Percentiles rank a stretch among this genome's conserved stretches.
These are phyloP conservation scores for Panurus biarmicus DNA, from an alignment of 2,113 vertebrate genomes.

Conservation along the genomic window DNA sequence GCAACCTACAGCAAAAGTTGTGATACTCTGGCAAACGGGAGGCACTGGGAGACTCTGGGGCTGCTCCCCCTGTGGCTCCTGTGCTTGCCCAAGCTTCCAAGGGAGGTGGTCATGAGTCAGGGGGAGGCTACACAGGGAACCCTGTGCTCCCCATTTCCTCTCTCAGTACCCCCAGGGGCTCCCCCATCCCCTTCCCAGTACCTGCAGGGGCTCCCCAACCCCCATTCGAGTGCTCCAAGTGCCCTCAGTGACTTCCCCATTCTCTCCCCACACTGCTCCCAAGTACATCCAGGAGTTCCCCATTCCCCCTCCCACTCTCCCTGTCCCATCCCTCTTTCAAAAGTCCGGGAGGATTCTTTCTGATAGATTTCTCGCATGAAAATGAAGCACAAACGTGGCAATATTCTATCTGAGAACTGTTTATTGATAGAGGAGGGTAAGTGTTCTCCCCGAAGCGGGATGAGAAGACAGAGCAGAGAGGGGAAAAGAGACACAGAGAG, in stretches of 20 bases:
- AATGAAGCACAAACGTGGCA: neutral
- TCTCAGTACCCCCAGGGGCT: neutral
- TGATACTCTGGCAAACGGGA: neutral
- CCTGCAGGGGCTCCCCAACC: neutral
- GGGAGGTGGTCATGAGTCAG: neutral
- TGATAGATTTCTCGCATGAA: neutral
- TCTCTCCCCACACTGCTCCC: neutral
- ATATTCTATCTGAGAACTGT: neutral
- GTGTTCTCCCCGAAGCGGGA: accelerated
- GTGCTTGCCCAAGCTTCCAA: neutral
- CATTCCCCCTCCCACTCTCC: neutral
- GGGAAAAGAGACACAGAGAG: neutral
- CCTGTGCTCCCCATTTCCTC: neutral
- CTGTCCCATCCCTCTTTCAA: neutral
- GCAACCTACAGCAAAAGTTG: neutral
- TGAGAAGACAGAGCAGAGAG: neutral
- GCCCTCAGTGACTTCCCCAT: neutral
- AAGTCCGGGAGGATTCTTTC: neutral
- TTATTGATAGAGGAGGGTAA: neutral
- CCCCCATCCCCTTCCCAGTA: neutral
- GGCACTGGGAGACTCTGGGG: neutral
- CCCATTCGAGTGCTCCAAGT: neutral
- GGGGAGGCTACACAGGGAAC: neutral
- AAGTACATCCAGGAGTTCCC: neutral
- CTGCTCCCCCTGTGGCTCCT: neutral